Percentiles rank a stretch among this genome's conserved stretches.
Conservation (phyloP, 1,140 invertebrate species). For the Hylaeus anthracinus region DNA sequence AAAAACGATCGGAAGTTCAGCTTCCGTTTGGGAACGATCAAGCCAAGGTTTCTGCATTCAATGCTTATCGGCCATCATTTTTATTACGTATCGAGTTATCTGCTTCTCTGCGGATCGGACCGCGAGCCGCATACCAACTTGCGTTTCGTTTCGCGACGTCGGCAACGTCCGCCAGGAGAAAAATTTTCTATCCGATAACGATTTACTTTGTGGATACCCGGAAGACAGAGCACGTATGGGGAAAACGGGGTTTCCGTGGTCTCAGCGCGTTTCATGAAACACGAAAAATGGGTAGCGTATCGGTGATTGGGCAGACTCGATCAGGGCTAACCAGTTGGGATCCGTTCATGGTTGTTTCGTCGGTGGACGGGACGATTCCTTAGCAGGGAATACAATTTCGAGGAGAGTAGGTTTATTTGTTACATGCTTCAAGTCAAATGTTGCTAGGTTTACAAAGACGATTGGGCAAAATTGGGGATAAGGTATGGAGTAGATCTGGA, state of each 20-base stretch:
- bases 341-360: not conserved
- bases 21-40: slow-evolving; percentile 22
- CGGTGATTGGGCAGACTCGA: not conserved
- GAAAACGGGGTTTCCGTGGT: not conserved
- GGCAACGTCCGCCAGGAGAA: not conserved
- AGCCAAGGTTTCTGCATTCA: slow-evolving; percentile 14
- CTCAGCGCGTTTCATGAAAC: not conserved
- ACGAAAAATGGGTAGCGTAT: not conserved
- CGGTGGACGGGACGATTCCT: too few species aligned
- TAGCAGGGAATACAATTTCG: too few species aligned
- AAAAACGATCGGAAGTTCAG: too few species aligned
- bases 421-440: too few species aligned
- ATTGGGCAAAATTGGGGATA: too few species aligned
- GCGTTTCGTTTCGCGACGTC: slow-evolving; percentile 24
- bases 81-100: slow-evolving; percentile 39
- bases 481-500: too few species aligned
- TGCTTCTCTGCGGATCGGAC: not conserved
- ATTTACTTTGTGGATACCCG: slow-evolving; percentile 7
- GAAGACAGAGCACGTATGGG: not conserved
- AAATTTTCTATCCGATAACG: slow-evolving; percentile 29
- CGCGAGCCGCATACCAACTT: slow-evolving; percentile 36
- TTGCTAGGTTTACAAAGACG: too few species aligned
- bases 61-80: slow-evolving; percentile 48
- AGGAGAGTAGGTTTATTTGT: too few species aligned
- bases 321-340: not conserved